Evolutionary conservation across 2,797 vertebrate genomes (phyloP).

Genomic region (Ceyx erithaca): DNA sequence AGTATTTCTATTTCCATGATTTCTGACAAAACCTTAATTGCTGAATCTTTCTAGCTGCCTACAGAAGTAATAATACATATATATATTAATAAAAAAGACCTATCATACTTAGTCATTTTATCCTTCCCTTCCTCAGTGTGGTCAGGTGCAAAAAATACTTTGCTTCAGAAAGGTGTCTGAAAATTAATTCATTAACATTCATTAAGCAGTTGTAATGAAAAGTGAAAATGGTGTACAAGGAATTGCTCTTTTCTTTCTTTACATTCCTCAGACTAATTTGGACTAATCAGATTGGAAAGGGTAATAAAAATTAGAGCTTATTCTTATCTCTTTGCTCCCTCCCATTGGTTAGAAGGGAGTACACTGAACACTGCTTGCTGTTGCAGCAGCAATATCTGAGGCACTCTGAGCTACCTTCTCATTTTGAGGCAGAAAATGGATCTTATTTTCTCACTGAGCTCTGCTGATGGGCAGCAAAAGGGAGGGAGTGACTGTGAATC

Average conservation of each 20-base stretch:
- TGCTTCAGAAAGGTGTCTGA: neutral
- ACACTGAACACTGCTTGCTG: neutral
- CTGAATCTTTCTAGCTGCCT: neutral
- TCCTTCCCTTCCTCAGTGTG: neutral
- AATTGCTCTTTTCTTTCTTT: constrained; percentile 16
- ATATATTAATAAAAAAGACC: neutral
- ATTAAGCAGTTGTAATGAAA: constrained; percentile 3
- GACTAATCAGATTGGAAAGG: constrained; percentile 25
- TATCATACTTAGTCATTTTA: neutral
- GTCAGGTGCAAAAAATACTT: constrained; percentile 11
- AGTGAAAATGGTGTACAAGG: neutral
- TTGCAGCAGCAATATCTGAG: neutral
- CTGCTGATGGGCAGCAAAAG: neutral
- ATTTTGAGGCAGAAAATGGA: neutral
- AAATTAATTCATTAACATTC: constrained; percentile 37
- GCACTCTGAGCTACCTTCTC: neutral
- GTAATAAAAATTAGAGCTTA: constrained; percentile 32
- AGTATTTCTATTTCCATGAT: neutral
- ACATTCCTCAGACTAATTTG: constrained; percentile 18
- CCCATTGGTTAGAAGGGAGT: neutral
- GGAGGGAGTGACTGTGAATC: neutral
- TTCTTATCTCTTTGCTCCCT: constrained; percentile 22
- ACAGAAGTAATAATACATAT: neutral
- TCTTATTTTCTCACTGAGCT: neutral
- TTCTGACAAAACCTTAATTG: neutral